Base-by-base conservation (phyloP, 2,888 invertebrate species). In the Globia sparganii region DNA sequence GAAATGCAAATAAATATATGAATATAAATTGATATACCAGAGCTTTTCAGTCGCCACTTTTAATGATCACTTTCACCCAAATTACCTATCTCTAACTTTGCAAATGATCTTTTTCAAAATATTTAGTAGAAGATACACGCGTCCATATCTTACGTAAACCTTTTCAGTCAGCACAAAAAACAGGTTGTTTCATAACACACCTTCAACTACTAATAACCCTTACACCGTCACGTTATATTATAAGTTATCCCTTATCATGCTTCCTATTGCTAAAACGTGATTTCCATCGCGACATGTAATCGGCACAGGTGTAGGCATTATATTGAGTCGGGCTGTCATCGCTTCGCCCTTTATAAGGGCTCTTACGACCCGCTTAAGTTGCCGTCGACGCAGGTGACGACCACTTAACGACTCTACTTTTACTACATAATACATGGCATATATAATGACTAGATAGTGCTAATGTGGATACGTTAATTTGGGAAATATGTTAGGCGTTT, bases 261-360 rank as follows among this genome's bases (percentile, higher is more conserved):
- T 73, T 65, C 61, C 37, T 31, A 78, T 80, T 64, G 58, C 80
- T 56, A 77, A 77, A 82, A 81, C 69, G 80, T 87, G 79, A 81
- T 85, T 81, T 78, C 78, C 77, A 84, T 85, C 82, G 67, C 77
- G 81, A 85, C 88, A 86, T 79, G 81, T 89, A 89, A 88, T 84
- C 53, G 84, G 66, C 78, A 46, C 88, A 88, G 88, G 88, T 88
- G 86, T 81, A 77, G 37, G 82, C 69, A 78, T 87, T 88, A 88
- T 91, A 90, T 88, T 83, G 88, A 89, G 87, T 88, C 83, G 83
- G 83, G 81, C 90, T 91, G 92, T 92, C 93, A 91, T 89, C 91
- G 88, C 89, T 86, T 88, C 88, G 86, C 83, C 89, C 90, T 89
- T 88, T 90, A 84, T 88, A 91, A 93, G 93, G 91, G 92, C 91